Evolutionary conservation across 2,888 invertebrate genomes (phyloP).

Genomic region (Pterostichus niger): DNA sequence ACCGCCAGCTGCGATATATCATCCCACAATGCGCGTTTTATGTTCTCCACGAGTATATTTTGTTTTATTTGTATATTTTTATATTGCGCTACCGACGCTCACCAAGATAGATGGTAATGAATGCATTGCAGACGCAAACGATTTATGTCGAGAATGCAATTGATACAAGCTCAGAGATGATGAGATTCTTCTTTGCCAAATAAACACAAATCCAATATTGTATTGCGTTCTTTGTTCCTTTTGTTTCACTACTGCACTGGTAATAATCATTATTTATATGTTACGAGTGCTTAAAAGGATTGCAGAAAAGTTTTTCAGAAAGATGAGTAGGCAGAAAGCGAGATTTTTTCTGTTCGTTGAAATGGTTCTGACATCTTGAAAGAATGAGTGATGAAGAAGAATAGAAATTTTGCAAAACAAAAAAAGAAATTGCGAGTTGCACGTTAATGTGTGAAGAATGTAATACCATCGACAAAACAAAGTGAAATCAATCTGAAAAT

Average conservation of each 20-base stretch:
- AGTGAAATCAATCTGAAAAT: slow-evolving; percentile 22
- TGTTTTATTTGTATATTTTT: slow-evolving; percentile 51
- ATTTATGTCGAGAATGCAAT: slow-evolving; percentile 12
- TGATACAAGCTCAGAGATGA: background rate
- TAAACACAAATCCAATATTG: slow-evolving; percentile 11
- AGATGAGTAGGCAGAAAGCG: slow-evolving; percentile 14
- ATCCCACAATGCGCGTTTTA: slow-evolving; percentile 49
- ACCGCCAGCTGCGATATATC: slow-evolving; percentile 52
- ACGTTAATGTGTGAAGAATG: slow-evolving; percentile 2
- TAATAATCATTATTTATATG: slow-evolving; percentile 25
- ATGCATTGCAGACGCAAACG: slow-evolving; percentile 30
- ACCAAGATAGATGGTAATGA: slow-evolving; percentile 54
- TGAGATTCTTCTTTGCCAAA: background rate
- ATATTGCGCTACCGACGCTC: slow-evolving; percentile 27
- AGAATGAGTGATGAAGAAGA: slow-evolving; percentile 23
- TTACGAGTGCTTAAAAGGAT: slow-evolving; percentile 27
- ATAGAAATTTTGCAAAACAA: slow-evolving; percentile 25
- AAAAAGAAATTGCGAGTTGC: slow-evolving; percentile 13
- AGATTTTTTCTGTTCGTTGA: slow-evolving; percentile 15
- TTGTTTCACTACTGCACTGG: background rate
- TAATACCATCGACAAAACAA: slow-evolving; percentile 1
- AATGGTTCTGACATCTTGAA: slow-evolving; percentile 41
- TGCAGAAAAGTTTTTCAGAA: background rate
- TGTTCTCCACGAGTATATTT: slow-evolving; percentile 30
- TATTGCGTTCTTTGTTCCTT: background rate